Evolutionary conservation across 2,888 invertebrate genomes (phyloP).

Genomic region (Philaethria dido): DNA sequence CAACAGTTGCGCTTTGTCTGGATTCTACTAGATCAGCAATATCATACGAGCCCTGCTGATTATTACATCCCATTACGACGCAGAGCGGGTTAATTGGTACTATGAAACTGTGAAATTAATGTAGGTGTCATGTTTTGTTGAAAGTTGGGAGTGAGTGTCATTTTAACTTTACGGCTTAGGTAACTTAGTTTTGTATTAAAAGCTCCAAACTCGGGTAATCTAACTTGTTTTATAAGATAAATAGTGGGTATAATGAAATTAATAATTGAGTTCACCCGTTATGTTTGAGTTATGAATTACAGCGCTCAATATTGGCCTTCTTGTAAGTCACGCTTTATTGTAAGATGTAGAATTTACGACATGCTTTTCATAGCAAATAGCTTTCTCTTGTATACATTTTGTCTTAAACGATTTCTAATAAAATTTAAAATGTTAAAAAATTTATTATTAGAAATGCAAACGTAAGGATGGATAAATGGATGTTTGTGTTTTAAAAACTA

Average conservation of each 20-base stretch:
- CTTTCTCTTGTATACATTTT: background rate
- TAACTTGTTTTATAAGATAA: conserved; percentile 38
- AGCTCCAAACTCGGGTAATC: conserved; percentile 33
- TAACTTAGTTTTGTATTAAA: conserved; percentile 40
- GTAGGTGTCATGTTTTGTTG: conserved; percentile 45
- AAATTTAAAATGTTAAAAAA: background rate
- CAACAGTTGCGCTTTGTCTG: conserved; percentile 2
- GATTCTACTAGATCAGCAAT: conserved; percentile 13
- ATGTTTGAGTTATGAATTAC: conserved; percentile 39
- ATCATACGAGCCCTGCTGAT: conserved; percentile 33
- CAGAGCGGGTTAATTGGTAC: conserved; percentile 44
- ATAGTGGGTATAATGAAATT: conserved; percentile 34
- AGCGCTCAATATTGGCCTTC: conserved; percentile 33
- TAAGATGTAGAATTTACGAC: conserved; percentile 23
- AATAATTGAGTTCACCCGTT: conserved; percentile 36
- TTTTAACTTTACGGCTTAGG: conserved; percentile 44
- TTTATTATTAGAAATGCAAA: no score
- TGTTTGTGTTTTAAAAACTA: no score
- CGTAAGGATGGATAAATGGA: no score
- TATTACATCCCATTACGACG: conserved; percentile 39
- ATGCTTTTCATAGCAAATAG: conserved; percentile 20
- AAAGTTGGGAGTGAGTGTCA: conserved; percentile 42
- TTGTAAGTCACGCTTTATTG: conserved; percentile 27
- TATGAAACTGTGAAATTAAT: conserved; percentile 47
- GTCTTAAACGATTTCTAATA: background rate